phyloP scores from a whole-genome alignment of 92 coral and sea anemone species.

The Pocillopora meandrina region DNA sequence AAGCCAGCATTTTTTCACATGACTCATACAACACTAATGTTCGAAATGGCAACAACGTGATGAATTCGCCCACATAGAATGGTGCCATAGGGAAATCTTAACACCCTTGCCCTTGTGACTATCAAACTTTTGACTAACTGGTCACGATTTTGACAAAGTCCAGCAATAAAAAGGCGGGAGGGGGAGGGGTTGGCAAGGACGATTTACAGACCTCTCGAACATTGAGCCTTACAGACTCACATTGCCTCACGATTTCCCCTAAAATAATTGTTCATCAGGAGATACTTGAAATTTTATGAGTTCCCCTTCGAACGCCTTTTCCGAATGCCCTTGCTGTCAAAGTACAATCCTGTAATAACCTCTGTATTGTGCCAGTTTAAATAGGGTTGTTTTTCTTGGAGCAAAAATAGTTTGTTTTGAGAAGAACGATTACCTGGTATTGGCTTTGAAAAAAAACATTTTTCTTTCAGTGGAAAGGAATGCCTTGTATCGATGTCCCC shows the following conservation, averaged over 20 bases:
- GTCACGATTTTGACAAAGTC: conserved; percentile 17
- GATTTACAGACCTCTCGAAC: neutral
- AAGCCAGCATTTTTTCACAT: no score
- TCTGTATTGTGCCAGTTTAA: conserved; percentile 6
- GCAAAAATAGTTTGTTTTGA: conserved; percentile 30
- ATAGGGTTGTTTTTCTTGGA: conserved; percentile 23
- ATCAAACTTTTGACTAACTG: neutral
- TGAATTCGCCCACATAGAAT: conserved; percentile 1
- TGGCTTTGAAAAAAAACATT: neutral
- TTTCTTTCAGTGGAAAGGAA: neutral
- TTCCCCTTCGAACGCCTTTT: neutral
- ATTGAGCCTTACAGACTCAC: no score
- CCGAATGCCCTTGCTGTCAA: neutral
- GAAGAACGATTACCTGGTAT: conserved; percentile 8
- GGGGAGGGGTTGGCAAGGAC: neutral
- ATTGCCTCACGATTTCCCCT: no score
- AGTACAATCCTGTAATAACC: neutral
- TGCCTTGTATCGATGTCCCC: neutral
- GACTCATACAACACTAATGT: neutral
- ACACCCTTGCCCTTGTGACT: neutral
- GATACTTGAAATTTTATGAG: neutral
- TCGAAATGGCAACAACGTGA: neutral
- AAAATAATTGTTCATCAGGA: no score
- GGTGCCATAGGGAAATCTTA: neutral
- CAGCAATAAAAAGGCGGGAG: neutral